Base-by-base conservation (phyloP, 2,113 vertebrate species). In the Neoarius graeffei region DNA sequence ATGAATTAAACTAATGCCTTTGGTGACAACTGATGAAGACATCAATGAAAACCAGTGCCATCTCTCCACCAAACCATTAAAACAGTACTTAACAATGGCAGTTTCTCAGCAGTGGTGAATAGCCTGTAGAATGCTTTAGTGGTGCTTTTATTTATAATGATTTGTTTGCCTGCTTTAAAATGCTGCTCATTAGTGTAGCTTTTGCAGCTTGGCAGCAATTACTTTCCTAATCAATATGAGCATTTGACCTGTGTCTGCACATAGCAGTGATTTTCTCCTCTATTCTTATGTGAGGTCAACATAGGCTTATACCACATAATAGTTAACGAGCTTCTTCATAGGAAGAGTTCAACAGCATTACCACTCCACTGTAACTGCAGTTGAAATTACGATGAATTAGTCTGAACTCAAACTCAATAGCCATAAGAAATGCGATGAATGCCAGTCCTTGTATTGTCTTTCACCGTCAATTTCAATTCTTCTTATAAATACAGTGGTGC, bases 201-300 rank as follows among this genome's bases (percentile, higher is more conserved):
- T 84, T 69, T 90, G 64, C 52, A 52, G 67, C 80, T 85, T 88
- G 81, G 87, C 87, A 92, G 52, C 74, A 92, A 84, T 92, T 92
- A 90, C 93, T 94, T 93, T 93, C 25, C 67, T 91, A 67, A 92
- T 95, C 93, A 89, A 94, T 94, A 84, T 50, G 62, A 90, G 64
- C 54, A 86, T 92, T 92, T 94, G 88, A 93, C 92, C 92, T 91
- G 54, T 92, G 92, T 91, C 92, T 92, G 88, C 59, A 35, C 23
- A 81, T 0, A 86, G 85, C 89, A 92, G 84, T 90, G 91, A 85
- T 88, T 81, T 91, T 89, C 59, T 81, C 85, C 90, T 80, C 69
- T 87, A 89, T 87, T 17, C 52, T 59, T 57, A 59, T 73, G 10
- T 64, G 20, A 64, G 42, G 59, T 66, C 30, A 92, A 88, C 85